Base-by-base conservation (phyloP, 2,113 vertebrate genomes). In the Morone chrysops region DNA sequence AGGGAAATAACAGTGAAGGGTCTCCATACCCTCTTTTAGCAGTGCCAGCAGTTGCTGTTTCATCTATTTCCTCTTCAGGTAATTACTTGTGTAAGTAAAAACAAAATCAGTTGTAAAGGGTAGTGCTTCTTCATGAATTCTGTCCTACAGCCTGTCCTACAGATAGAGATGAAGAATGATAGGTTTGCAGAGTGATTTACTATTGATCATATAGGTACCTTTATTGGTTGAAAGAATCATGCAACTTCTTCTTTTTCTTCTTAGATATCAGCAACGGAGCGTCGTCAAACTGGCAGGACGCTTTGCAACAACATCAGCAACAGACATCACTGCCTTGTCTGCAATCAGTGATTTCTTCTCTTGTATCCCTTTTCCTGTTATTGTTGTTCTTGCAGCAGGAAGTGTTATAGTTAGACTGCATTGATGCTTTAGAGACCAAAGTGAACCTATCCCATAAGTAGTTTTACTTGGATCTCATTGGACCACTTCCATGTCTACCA, bases 271-370 rank as follows among this genome's bases (percentile, higher is more conserved):
- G 60, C 94, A 93, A 20, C 96, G 78, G 75, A 97, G 95, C 75
- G 74, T 91, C 66, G 93, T 90, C 87, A 94, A 91, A 82, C 41
- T 93, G 41, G 62, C 95, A 1, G 89, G 88, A 40, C 88, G 91
- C 67, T 93, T 97, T 45, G n/a, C 81, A 1, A 94, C 93, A 68
- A 66, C 90, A 0, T 90, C 94, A 8, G 50, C 89, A 20, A 81
- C 91, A 11, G 95, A 97, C 71, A 93, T 98, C 70, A 96, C 96
- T 12, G 92, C 96, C 68, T 74, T 98, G 67, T 97, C 97, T 56
- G 94, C 97, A 12, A 93, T 96, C 50, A 98, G 97, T 56, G 96
- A 96, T 70, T 98, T 98, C 69, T 96, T 95, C 48, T 98, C 97
- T 61, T 90, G 96, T 97, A 97, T 97, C 97, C 97, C 97, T 94